Evolutionary conservation across 37 sponge, comb jelly and placozoan genomes (phyloP).

Genomic region (Beroe forskalii): DNA sequence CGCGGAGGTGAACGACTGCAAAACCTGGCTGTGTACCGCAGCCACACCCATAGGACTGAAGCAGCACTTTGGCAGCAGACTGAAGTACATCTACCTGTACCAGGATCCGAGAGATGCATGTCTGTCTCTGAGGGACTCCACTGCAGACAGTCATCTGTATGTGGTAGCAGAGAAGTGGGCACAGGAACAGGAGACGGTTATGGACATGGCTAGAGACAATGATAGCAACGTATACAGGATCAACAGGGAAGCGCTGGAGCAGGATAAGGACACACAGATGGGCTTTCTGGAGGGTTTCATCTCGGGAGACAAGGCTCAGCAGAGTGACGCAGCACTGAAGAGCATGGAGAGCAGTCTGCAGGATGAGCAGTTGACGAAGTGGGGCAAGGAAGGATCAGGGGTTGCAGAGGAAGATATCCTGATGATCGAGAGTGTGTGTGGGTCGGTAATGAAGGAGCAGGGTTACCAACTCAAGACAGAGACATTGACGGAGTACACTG

Average conservation of each 20-base stretch:
- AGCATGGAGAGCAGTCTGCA: too few species aligned
- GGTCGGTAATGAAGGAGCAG: not conserved
- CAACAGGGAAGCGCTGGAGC: not conserved
- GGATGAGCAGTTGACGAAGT: too few species aligned
- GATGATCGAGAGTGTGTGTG: not conserved
- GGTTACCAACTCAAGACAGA: not conserved
- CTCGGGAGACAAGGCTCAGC: not conserved
- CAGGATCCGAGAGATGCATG: slow-evolving; percentile 5
- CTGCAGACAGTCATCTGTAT: not conserved
- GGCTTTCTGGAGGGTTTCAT: not conserved
- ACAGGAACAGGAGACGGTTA: not conserved
- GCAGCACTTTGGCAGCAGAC: not conserved
- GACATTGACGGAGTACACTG: not conserved
- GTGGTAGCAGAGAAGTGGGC: slow-evolving; percentile 27
- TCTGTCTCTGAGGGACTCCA: not conserved
- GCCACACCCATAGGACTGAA: not conserved
- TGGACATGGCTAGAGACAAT: not conserved
- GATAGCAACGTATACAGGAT: not conserved
- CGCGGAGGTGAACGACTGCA: slow-evolving; percentile 5
- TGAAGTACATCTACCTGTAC: slow-evolving; percentile 1
- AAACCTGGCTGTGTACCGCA: not conserved
- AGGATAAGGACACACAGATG: not conserved
- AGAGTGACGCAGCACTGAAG: not conserved
- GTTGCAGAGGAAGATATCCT: not conserved
- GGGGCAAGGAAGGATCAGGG: not conserved